Conservation (phyloP, 2,888 invertebrate genomes). For the Ormyrus rosae region DNA sequence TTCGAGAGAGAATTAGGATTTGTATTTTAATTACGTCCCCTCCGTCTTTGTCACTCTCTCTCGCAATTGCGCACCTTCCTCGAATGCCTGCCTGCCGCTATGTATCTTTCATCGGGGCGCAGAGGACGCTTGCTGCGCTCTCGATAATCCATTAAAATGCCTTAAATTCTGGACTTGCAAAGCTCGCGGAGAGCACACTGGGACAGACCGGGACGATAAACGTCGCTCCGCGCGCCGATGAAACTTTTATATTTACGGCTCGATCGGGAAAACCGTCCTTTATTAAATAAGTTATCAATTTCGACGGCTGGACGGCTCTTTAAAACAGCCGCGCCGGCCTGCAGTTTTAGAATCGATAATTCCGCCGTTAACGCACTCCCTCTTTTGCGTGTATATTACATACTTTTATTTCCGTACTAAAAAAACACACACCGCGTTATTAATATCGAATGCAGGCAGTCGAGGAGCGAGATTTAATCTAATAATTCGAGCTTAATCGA, state of each 20-base stretch:
- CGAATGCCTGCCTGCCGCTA: not conserved
- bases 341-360: too few relatives aligned
- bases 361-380: too few relatives aligned
- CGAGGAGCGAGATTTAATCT: too few relatives aligned
- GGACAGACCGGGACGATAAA: not conserved
- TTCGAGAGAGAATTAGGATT: not conserved
- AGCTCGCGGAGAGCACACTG: too few relatives aligned
- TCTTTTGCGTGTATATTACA: too few relatives aligned
- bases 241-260: not conserved
- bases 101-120: not conserved
- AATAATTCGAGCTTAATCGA: too few relatives aligned
- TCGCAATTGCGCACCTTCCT: constrained; percentile 10
- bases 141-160: constrained; percentile 2
- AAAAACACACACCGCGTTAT: too few relatives aligned
- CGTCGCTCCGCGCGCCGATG: constrained; percentile 3
- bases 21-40: constrained; percentile 17
- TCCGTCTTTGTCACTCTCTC: not conserved
- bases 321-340: too few relatives aligned
- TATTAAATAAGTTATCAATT: constrained; percentile 6
- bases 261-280: not conserved
- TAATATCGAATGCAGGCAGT: too few relatives aligned
- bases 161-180: not conserved
- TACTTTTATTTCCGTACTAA: too few relatives aligned
- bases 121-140: not conserved
- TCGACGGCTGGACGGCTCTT: not conserved